A percentile compares a stretch with the other conserved stretches of the same genome.
Evolutionary conservation across 23 tunicate species (phyloP).

Genomic region (Trididemnum clinides): DNA sequence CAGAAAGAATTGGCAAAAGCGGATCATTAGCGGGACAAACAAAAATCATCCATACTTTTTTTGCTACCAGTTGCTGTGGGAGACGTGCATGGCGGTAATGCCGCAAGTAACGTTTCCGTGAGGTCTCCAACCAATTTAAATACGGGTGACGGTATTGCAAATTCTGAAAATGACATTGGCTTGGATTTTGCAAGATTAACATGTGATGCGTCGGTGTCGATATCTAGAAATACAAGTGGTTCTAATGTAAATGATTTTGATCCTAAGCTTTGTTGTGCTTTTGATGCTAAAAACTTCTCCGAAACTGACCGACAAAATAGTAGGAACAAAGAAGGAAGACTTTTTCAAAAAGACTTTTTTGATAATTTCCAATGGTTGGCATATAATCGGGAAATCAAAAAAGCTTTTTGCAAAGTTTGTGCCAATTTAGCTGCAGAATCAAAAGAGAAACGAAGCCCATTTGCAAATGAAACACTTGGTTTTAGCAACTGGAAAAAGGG

Average conservation of each 20-base stretch:
- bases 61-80: constrained; percentile 25
- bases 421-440: background rate
- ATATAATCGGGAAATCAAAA: constrained; percentile 10
- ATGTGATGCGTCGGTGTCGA: background rate
- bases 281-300: constrained; percentile 7
- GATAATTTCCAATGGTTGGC: constrained; percentile 18
- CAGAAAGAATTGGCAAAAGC: constrained; percentile 16
- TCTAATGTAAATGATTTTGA: background rate
- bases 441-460: background rate
- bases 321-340: constrained; percentile 9
- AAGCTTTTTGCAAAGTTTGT: constrained; percentile 16
- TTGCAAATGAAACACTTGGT: constrained; percentile 1
- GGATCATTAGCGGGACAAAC: constrained; percentile 28
- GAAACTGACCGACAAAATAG: constrained; percentile 12
- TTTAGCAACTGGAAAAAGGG: background rate
- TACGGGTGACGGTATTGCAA: background rate
- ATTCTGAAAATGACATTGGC: background rate
- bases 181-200: constrained; percentile 24
- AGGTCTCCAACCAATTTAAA: constrained; percentile 1
- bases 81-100: constrained; percentile 14
- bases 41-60: constrained; percentile 24
- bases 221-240: background rate
- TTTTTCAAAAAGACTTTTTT: background rate
- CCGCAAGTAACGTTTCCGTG: constrained; percentile 12
- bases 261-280: background rate